A percentile compares a stretch with the other conserved stretches of the same genome.
Evolutionary conservation across 1,140 invertebrate genomes (phyloP).

Genomic region (Magallana gigas): DNA sequence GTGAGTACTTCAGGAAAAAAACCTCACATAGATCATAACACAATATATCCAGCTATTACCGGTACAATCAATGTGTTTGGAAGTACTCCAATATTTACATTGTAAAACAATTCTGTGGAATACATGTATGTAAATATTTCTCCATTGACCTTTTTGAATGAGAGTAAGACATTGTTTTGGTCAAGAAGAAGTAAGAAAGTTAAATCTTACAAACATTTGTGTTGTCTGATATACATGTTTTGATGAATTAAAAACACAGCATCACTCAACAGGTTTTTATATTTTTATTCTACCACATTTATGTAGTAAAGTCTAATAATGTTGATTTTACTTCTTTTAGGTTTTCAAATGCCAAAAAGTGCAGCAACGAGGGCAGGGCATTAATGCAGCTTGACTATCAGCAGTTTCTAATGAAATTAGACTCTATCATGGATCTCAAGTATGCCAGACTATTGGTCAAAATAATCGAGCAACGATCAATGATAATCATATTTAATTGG

Average conservation of each 20-base stretch:
- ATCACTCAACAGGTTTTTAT: not conserved
- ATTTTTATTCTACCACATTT: not conserved
- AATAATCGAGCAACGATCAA: too few species aligned
- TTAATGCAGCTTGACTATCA: slow-evolving; percentile 99
- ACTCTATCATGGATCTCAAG: slow-evolving; percentile 85
- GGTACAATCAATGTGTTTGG: too few species aligned
- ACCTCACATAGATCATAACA: too few species aligned
- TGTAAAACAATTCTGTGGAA: too few species aligned
- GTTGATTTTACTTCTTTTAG: slow-evolving; percentile 78
- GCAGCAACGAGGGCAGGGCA: slow-evolving; percentile 96
- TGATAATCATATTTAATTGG: too few species aligned
- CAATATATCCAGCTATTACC: too few species aligned
- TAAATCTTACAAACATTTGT: not conserved
- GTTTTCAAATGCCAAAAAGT: slow-evolving; percentile 94
- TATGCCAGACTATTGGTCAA: not conserved
- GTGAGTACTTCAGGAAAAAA: slow-evolving; percentile 78
- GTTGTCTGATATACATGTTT: not conserved
- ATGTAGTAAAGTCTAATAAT: not conserved
- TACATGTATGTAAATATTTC: too few species aligned
- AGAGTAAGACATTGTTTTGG: not conserved
- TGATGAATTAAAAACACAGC: not conserved
- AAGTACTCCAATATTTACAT: too few species aligned
- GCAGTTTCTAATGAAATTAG: slow-evolving; percentile 94
- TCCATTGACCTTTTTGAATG: too few species aligned
- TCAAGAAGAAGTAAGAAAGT: not conserved